Evolutionary conservation across 2,888 invertebrate genomes (phyloP).

Genomic region (Minunthozetes semirufus): DNA sequence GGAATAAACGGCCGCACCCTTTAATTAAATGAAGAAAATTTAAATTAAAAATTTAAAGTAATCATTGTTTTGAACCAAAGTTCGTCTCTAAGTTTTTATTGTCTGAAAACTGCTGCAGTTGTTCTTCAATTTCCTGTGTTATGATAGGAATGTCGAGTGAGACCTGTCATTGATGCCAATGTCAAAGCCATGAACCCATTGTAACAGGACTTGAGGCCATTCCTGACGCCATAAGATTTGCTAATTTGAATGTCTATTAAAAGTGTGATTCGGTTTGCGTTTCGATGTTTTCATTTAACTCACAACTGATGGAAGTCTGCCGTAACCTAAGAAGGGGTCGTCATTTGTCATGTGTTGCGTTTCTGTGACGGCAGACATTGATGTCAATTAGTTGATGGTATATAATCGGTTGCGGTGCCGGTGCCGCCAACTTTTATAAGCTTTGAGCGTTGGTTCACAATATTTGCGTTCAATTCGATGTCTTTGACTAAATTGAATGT

Average conservation of each 20-base stretch:
- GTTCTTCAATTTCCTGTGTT: constrained; percentile 17
- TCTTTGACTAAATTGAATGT: constrained; percentile 25
- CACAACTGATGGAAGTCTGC: neutral
- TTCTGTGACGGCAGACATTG: constrained; percentile 8
- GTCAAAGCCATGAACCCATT: neutral
- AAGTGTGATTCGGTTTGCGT: neutral
- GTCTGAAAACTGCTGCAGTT: constrained; percentile 4
- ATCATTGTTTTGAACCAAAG: neutral
- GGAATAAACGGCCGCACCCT: constrained; percentile 20
- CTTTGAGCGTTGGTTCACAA: neutral
- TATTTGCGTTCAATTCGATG: neutral
- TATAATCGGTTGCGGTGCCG: constrained; percentile 21
- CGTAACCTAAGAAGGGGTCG: neutral
- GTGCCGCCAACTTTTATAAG: neutral
- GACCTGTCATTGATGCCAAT: constrained; percentile 3
- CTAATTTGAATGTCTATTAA: neutral
- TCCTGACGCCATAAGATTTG: no score
- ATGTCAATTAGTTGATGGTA: constrained; percentile 26
- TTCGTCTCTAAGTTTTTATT: neutral
- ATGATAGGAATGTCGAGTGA: constrained; percentile 13
- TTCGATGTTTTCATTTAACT: neutral
- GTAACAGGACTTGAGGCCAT: neutral
- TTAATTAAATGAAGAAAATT: constrained; percentile 13
- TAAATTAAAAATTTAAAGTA: constrained; percentile 9
- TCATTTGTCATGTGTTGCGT: constrained; percentile 10